Conservation (phyloP, 1,140 invertebrate genomes). For the Trissolcus basalis region DNA sequence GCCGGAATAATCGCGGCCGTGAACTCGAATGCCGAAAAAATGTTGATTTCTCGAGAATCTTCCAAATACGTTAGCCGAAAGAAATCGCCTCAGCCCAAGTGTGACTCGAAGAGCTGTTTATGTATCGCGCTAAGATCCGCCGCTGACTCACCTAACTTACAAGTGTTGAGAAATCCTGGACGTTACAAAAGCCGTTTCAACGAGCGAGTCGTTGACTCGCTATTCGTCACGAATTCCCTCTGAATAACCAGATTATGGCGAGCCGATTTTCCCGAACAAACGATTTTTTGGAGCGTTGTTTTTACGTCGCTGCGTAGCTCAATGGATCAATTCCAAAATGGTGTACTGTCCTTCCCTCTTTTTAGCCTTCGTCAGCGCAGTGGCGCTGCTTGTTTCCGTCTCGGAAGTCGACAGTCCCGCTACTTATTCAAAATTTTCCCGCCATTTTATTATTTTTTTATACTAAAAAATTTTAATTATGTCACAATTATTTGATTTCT, state of each 20-base stretch:
- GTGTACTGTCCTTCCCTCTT: not conserved
- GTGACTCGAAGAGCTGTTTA: conserved; percentile 10
- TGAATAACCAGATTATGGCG: conserved; percentile 3
- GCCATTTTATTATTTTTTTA: not conserved
- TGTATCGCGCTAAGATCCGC: conserved; percentile 30
- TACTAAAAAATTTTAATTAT: no score
- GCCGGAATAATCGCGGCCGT: conserved; percentile 21
- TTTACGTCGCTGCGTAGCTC: conserved; percentile 7
- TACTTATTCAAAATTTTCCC: not conserved
- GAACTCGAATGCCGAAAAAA: conserved; percentile 17
- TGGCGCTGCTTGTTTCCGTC: not conserved
- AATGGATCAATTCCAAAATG: conserved; percentile 23
- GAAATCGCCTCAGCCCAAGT: not conserved
- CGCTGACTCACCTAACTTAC: conserved; percentile 49
- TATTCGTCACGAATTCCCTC: conserved; percentile 21
- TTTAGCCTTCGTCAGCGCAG: not conserved
- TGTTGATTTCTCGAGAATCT: not conserved
- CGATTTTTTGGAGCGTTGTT: conserved; percentile 9
- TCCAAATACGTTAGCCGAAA: not conserved
- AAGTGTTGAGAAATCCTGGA: conserved; percentile 27
- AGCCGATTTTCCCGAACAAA: conserved; percentile 24
- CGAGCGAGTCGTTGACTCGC: conserved; percentile 21
- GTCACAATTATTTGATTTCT: no score
- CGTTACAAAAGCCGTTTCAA: conserved; percentile 30
- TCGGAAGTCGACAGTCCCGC: not conserved